Conservation (phyloP, 2,113 vertebrate species). For the Myanophis thanlyinensis region DNA sequence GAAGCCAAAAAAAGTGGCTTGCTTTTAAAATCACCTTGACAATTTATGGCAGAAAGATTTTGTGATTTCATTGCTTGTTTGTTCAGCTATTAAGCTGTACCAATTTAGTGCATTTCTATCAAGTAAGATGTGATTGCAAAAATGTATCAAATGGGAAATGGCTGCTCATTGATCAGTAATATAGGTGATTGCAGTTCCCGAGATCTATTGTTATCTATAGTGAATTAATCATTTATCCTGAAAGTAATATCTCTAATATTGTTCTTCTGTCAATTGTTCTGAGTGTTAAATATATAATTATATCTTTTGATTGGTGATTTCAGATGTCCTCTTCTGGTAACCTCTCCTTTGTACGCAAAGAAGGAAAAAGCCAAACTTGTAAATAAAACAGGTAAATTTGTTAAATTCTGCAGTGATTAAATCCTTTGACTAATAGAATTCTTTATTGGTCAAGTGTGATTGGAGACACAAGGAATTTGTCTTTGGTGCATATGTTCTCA, state of each 20-base stretch:
- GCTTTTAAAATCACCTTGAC: not conserved
- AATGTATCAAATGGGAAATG: not conserved
- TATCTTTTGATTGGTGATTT: not conserved
- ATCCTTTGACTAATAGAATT: not conserved
- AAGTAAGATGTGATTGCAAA: not conserved
- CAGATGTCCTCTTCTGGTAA: slow-evolving; percentile 70
- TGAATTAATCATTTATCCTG: not conserved
- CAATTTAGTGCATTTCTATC: not conserved
- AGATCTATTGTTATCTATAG: not conserved
- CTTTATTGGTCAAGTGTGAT: no score
- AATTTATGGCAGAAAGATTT: not conserved
- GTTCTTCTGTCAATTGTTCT: not conserved
- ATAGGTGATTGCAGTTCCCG: not conserved
- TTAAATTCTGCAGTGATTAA: slow-evolving; percentile 59
- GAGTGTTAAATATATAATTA: not conserved
- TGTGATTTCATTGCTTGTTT: not conserved
- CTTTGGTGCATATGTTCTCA: no score
- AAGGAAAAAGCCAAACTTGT: slow-evolving; percentile 49
- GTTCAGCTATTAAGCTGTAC: no score
- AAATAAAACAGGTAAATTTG: slow-evolving; percentile 54
- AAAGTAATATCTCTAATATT: not conserved
- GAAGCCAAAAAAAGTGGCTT: not conserved
- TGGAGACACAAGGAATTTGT: no score
- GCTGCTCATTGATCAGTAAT: not conserved
- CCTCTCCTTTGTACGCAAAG: slow-evolving; percentile 76